Evolutionary conservation across 2,888 invertebrate species (phyloP), one percentile per base, ranked within the genome.

Genomic region (Drepanosiphum platanoidis): DNA sequence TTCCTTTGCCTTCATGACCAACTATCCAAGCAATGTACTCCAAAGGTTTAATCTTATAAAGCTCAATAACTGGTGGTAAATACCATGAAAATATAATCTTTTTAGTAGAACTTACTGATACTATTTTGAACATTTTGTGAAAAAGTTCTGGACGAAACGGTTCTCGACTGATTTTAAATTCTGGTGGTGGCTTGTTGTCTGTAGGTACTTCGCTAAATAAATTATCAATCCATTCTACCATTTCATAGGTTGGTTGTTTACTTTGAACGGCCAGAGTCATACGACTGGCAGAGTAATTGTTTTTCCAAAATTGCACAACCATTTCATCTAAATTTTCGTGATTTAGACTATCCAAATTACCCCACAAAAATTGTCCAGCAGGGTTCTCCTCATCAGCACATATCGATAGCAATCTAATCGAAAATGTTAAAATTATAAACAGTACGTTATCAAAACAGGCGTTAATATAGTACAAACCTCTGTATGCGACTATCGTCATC

Each of bases 1-100:
- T 95, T 86, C 95, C 96, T 88, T 93, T 93, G 1, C 97, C 97
- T 90, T 97, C 96, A 89, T 97, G 94, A 0, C 95, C 96, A 7
- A 97, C 90, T n/a, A 97, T 89, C 90, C 93, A 93, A 0, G 94
- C 93, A 7, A 97, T 90, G 88, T 95, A 95, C 87, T 94, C 92
- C 87, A 94, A 92, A 0, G 96, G 95, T 89, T 95, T 95, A 30
- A 91, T 92, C 89, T 93, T 92, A 89, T 96, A 97, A 86, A 94
- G 90, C 86, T 93, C 90, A 39, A 92, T 91, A 46, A 92, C 88
- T 11, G 93, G 90, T 11, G 93, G 94, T 88, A 94, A 89, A 3
- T 91, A 90, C 94, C 94, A 94, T 66, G 91, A 92, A n/a, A 94
- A 88, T 87, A 92, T 91, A 74, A 94, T 87, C 90, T 92, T 88